Conservation (phyloP, 2,113 vertebrate genomes). For the Tachycineta bicolor region DNA sequence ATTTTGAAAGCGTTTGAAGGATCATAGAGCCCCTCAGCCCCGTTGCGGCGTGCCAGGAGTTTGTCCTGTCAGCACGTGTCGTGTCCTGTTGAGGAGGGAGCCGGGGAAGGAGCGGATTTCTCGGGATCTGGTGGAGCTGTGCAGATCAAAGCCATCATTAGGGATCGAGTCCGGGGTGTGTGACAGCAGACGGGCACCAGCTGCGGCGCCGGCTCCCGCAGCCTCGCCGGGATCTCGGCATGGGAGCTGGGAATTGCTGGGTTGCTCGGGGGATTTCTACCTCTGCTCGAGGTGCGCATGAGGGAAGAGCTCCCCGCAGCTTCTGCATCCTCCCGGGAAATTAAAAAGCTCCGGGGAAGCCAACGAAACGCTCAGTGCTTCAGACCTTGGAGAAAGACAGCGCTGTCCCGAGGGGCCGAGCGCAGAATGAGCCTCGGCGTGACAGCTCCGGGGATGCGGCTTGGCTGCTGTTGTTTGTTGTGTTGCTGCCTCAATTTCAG, state of each 20-base stretch:
- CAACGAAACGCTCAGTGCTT: rapidly evolving
- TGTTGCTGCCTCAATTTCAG: background rate
- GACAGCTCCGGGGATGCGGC: background rate
- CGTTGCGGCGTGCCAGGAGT: background rate
- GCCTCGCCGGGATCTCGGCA: background rate
- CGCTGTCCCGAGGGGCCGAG: background rate
- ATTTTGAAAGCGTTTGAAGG: background rate
- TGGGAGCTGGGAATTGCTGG: background rate
- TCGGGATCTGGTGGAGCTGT: background rate
- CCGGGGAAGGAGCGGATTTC: background rate
- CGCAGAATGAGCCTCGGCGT: rapidly evolving
- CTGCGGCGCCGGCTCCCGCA: background rate
- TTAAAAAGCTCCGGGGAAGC: background rate
- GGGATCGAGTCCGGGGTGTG: background rate
- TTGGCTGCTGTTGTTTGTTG: background rate
- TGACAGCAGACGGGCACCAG: background rate
- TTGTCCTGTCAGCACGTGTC: background rate
- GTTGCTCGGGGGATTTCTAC: background rate
- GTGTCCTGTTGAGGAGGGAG: rapidly evolving
- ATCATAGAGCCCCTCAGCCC: background rate
- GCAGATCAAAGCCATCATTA: background rate
- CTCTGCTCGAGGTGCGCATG: background rate
- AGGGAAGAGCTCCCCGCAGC: background rate
- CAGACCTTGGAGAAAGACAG: background rate
- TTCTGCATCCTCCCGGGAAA: background rate